A percentile compares a stretch with the other conserved stretches of the same genome.
These are phyloP conservation scores for Plebejus melissa DNA, from an alignment of 2,888 invertebrate genomes.

Conservation along the genomic window DNA sequence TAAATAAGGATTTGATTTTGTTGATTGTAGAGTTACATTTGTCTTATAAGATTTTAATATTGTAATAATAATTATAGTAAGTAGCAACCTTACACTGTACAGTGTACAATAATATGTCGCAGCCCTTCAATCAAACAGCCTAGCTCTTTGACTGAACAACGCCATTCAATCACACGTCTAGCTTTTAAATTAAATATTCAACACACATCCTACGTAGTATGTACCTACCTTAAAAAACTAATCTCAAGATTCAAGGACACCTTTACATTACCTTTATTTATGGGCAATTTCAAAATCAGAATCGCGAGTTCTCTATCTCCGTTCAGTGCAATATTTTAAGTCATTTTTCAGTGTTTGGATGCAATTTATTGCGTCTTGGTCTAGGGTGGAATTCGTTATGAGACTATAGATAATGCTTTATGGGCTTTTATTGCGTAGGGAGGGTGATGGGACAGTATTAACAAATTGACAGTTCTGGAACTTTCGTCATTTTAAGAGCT, in stretches of 20 bases:
- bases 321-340: slow-evolving; percentile 10
- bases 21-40: too few species aligned
- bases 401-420: slow-evolving; percentile 27
- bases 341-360: slow-evolving; percentile 16
- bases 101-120: too few species aligned
- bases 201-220: too few species aligned
- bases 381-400: slow-evolving; percentile 26
- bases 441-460: slow-evolving; percentile 17
- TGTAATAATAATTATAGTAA: too few species aligned
- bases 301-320: slow-evolving; percentile 6
- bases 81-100: too few species aligned
- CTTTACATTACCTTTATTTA: slow-evolving; percentile 5
- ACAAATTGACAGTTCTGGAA: slow-evolving; percentile 4
- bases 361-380: slow-evolving; percentile 21
- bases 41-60: too few species aligned
- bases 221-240: neutral
- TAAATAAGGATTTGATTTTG: too few species aligned
- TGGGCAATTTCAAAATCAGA: slow-evolving; percentile 12
- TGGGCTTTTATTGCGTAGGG: slow-evolving; percentile 19
- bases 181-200: too few species aligned
- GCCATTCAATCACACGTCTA: too few species aligned
- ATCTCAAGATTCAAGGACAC: neutral
- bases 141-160: too few species aligned
- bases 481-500: slow-evolving; percentile 2
- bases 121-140: too few species aligned